Percentiles rank a stretch among this genome's conserved stretches.
Conservation (phyloP, 2,113 vertebrate genomes). For the Cariama cristata region DNA sequence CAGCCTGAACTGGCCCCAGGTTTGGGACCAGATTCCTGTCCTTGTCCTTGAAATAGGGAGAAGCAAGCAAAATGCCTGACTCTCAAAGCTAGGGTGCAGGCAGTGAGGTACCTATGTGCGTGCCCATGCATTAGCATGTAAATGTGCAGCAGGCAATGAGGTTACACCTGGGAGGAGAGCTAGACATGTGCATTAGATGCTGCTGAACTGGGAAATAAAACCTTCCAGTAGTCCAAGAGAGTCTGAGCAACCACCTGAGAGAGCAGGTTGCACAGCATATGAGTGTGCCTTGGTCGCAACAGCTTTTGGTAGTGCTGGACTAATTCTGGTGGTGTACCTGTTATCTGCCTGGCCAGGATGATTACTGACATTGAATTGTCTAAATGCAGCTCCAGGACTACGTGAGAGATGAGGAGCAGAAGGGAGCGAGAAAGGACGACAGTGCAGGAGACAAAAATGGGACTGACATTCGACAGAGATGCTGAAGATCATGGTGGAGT, state of each 20-base stretch:
- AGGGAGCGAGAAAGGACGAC: background rate
- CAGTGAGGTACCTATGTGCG: accelerated
- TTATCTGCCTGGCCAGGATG: background rate
- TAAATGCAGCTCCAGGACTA: background rate
- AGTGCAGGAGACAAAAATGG: background rate
- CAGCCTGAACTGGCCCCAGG: background rate
- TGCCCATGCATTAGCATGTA: background rate
- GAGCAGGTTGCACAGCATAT: background rate
- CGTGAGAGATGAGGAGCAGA: background rate
- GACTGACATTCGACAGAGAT: background rate
- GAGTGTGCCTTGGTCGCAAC: background rate
- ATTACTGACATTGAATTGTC: too few relatives aligned
- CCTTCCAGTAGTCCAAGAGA: background rate
- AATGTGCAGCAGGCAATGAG: background rate
- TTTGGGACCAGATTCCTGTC: background rate
- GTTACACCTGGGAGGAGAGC: background rate
- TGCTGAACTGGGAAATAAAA: background rate
- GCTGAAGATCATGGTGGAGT: background rate
- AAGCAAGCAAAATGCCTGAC: background rate
- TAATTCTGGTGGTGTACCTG: accelerated
- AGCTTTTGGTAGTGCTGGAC: background rate
- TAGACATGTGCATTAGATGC: background rate
- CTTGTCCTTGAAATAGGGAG: background rate
- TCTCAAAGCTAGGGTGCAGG: background rate
- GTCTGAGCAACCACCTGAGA: background rate